Evolutionary conservation across 2,888 invertebrate species (phyloP).

Genomic region (Julus scanicus): DNA sequence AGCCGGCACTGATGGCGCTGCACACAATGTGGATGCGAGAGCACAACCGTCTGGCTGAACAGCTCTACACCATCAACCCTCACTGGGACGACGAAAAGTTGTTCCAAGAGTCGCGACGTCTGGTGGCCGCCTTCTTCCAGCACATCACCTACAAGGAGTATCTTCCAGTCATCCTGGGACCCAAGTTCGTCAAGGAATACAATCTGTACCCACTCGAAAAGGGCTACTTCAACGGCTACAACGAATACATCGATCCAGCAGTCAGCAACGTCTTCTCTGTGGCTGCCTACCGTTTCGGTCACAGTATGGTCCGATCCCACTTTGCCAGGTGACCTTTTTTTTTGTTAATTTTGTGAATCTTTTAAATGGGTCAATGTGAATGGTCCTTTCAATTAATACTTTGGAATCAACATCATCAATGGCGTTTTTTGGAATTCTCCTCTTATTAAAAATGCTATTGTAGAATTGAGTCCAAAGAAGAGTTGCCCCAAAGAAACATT

Average conservation of each 20-base stretch:
- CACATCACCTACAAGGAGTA: conserved; percentile 62
- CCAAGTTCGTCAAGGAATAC: conserved; percentile 61
- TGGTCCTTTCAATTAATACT: no score
- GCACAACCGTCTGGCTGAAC: conserved; percentile 57
- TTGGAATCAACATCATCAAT: no score
- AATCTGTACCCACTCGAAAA: conserved; percentile 60
- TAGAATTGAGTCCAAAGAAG: no score
- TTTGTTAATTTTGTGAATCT: conserved; percentile 74
- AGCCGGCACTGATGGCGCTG: conserved; percentile 58
- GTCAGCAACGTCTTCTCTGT: conserved; percentile 63
- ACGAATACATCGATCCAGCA: conserved; percentile 61
- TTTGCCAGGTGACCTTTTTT: conserved; percentile 67
- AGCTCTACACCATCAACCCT: conserved; percentile 59
- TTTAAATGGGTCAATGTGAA: no score
- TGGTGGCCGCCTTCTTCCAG: conserved; percentile 63
- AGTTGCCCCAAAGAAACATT: no score
- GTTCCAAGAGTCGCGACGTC: conserved; percentile 63
- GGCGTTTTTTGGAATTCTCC: no score
- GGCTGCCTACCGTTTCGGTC: conserved; percentile 64
- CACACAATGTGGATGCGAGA: conserved; percentile 58
- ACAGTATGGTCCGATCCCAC: conserved; percentile 60
- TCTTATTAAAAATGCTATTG: no score
- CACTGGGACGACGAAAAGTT: conserved; percentile 59
- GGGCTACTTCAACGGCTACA: conserved; percentile 62
- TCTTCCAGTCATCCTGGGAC: conserved; percentile 61